These are phyloP conservation scores for Drosophila punjabiensis DNA, from an alignment of 1,140 invertebrate genomes.

Conservation along the genomic window DNA sequence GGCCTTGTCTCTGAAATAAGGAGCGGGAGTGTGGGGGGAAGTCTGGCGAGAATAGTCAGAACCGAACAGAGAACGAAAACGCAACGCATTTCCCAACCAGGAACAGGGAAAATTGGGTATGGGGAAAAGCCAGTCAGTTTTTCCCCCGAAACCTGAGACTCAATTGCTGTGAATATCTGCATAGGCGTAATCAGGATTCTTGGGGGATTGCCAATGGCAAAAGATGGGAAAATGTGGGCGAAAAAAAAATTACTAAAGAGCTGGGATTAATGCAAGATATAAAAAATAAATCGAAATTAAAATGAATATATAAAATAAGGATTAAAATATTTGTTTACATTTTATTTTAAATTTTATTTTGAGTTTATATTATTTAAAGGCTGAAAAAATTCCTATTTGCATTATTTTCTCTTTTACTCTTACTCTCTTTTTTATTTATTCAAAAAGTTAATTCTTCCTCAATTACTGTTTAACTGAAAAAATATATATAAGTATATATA, in stretches of 20 bases:
- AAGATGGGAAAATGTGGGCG: not conserved
- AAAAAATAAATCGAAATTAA: not conserved
- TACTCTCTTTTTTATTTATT: slow-evolving; percentile 2
- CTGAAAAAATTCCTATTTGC: no score
- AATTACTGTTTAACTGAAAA: slow-evolving; percentile 14
- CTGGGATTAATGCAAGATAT: not conserved
- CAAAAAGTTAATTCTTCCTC: slow-evolving; percentile 20
- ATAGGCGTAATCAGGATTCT: slow-evolving; percentile 47
- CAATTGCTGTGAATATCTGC: slow-evolving; percentile 52
- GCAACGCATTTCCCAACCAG: slow-evolving; percentile 30
- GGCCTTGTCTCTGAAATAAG: slow-evolving; percentile 21
- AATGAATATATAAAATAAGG: not conserved
- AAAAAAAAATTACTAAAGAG: not conserved
- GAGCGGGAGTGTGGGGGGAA: not conserved
- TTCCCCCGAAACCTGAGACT: slow-evolving; percentile 29
- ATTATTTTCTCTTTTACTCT: no score
- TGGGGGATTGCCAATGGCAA: slow-evolving; percentile 37
- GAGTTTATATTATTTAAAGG: not conserved
- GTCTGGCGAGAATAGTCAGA: slow-evolving; percentile 31
- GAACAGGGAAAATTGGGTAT: not conserved
- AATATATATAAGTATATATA: not conserved
- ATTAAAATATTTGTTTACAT: not conserved
- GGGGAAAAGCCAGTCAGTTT: slow-evolving; percentile 5
- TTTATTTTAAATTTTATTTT: not conserved
- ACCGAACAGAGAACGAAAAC: slow-evolving; percentile 9